A percentile compares a stretch with the other conserved stretches of the same genome.
Conservation (phyloP, 2,888 invertebrate species). For the Pardosa pseudoannulata region DNA sequence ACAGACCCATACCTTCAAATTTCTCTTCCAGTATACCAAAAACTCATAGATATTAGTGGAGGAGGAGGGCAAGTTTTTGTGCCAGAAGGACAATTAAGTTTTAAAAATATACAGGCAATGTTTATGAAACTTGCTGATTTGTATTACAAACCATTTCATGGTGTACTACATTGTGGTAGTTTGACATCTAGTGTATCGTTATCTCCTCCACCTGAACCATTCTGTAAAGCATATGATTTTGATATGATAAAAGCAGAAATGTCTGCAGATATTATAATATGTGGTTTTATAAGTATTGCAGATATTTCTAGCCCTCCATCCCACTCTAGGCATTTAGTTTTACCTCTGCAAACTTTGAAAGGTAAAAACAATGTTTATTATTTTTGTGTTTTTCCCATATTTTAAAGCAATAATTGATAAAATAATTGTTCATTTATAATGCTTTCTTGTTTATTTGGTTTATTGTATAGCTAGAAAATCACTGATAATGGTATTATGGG, state of each 20-base stretch:
- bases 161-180: conserved; percentile 85
- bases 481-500: no score
- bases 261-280: conserved; percentile 86
- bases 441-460: no score
- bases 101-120: conserved; percentile 79
- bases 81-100: conserved; percentile 76
- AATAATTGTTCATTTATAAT: no score
- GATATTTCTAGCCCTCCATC: conserved; percentile 95
- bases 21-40: conserved; percentile 86
- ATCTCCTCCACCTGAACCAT: conserved; percentile 84
- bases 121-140: conserved; percentile 85
- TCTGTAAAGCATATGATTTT: conserved; percentile 79
- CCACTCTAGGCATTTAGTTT: conserved; percentile 90
- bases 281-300: conserved; percentile 91
- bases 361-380: conserved; percentile 72
- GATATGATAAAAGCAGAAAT: conserved; percentile 82
- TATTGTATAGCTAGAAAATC: no score
- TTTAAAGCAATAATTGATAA: no score
- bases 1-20: conserved; percentile 77
- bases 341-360: conserved; percentile 81
- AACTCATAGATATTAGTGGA: conserved; percentile 86
- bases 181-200: conserved; percentile 85
- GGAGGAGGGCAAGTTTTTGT: conserved; percentile 81
- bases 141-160: conserved; percentile 86
- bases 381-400: background rate